These are phyloP conservation scores for Oreochromis mossambicus DNA, from an alignment of 2,797 vertebrate species.

Conservation along the genomic window DNA sequence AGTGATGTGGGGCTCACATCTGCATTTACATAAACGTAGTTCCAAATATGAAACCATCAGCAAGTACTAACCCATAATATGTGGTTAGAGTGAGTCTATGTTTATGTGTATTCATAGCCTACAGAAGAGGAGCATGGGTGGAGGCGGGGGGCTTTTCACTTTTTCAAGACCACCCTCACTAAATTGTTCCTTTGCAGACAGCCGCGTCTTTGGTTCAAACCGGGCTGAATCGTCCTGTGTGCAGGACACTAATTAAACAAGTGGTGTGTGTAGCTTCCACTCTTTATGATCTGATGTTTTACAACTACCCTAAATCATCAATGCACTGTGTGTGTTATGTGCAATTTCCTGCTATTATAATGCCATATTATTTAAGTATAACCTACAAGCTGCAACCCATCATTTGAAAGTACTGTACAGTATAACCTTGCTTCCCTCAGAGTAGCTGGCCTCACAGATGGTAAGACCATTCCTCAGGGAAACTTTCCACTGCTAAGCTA, in stretches of 20 bases:
- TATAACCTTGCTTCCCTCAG: constrained; percentile 1
- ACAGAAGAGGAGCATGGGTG: constrained; percentile 50
- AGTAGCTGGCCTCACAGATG: constrained; percentile 44
- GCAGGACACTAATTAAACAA: constrained; percentile 39
- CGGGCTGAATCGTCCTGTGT: constrained; percentile 13
- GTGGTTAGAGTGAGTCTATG: constrained; percentile 49
- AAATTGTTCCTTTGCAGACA: constrained; percentile 5
- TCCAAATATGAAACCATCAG: constrained; percentile 68
- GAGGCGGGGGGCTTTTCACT: constrained; percentile 53
- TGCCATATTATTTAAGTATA: constrained; percentile 46
- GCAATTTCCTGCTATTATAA: constrained; percentile 47
- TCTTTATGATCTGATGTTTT: constrained; percentile 6
- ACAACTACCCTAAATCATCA: constrained; percentile 4
- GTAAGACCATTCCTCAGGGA: constrained; percentile 40
- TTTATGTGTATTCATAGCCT: constrained; percentile 71
- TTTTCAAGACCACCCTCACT: constrained; percentile 65
- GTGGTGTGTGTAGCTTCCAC: neutral
- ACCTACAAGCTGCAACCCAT: constrained; percentile 23
- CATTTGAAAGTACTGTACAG: constrained; percentile 27
- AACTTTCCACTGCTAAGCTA: constrained; percentile 41
- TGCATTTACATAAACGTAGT: constrained; percentile 65
- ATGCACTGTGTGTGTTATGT: constrained; percentile 22
- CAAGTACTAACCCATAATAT: constrained; percentile 67
- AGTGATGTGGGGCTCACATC: constrained; percentile 60
- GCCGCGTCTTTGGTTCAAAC: constrained; percentile 12